Base-by-base conservation (phyloP, 2,113 vertebrate genomes). In the Phaetusa simplex region DNA sequence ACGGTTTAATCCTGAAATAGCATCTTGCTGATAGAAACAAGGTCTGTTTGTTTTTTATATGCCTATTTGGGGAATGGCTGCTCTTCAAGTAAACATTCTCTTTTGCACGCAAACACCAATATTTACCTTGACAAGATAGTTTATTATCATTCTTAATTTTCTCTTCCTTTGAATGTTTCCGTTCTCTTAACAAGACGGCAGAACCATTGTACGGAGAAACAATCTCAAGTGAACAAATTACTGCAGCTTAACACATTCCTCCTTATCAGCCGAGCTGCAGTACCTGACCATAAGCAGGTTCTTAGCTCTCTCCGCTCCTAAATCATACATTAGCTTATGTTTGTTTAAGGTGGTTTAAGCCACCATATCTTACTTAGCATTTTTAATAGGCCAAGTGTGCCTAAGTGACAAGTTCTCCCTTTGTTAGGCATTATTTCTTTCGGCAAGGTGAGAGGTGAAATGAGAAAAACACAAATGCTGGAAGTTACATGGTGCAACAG, bases 91-190 rank as follows among this genome's bases (percentile, higher is more conserved):
- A 93, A 97, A 94, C 59, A 40, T 61, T 76, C 88, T 74, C 81
- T 81, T 47, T 24, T 53, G 76, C 79, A 49, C 49, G 14, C 77
- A 82, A 78, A 55, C 91, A 91, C 85, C 78, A 84, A 15, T 94
- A 95, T 95, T 88, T 96, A 94, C 92, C 90, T 95, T 73, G 82
- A 93, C 86, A 95, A 91, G 91, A 87, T 61, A 95, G 90, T 97
- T 94, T 95, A 88, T 96, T 96, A 86, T 96, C 88, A 6, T 97
- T 93, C 84, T 53, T 92, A 32, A 88, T 85, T 93, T 77, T 59
- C 82, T 84, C 82, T 95, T 96, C 96, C 96, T 96, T 49, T 91
- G 47, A 78, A 88, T 5, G 14, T 78, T 96, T 97, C 96, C 64
- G 29, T 77, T 91, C 86, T 88, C 84, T 85, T 74, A 45, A 49